Conservation (phyloP, 2,888 invertebrate species). For the Pandemis cinnamomeana region DNA sequence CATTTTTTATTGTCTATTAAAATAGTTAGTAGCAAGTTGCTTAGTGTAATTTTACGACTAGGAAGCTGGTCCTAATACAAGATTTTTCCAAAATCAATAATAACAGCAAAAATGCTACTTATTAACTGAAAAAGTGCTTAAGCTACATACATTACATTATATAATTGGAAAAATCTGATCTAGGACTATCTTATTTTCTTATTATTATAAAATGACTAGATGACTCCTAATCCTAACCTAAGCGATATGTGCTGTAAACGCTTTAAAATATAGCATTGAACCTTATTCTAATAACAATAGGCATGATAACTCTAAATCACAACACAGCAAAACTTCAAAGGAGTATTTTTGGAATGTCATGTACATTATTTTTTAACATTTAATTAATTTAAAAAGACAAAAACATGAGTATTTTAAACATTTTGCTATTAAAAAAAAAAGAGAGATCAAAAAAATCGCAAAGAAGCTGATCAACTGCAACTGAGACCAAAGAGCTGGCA, state of each 20-base stretch:
- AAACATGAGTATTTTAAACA: too few species aligned
- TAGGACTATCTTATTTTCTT: constrained; percentile 6
- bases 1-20: constrained; percentile 39
- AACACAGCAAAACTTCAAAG: constrained; percentile 63
- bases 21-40: constrained; percentile 18
- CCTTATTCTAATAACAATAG: constrained; percentile 50
- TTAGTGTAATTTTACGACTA: constrained; percentile 28
- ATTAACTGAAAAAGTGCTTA: constrained; percentile 1
- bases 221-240: constrained; percentile 49
- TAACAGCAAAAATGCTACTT: not conserved
- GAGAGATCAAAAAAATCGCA: too few species aligned
- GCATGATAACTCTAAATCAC: constrained; percentile 61
- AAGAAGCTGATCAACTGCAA: too few species aligned
- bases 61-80: constrained; percentile 5
- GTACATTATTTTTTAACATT: not conserved
- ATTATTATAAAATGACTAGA: constrained; percentile 51
- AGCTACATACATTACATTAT: constrained; percentile 6
- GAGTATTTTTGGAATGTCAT: constrained; percentile 56
- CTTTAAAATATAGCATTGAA: constrained; percentile 59
- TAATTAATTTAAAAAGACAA: too few species aligned
- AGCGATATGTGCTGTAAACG: constrained; percentile 66
- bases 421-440: too few species aligned
- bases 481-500: too few species aligned
- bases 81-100: not conserved
- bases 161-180: constrained; percentile 3